These are phyloP conservation scores for Apodemia zela DNA, from an alignment of 2,888 invertebrate species.

Conservation along the genomic window DNA sequence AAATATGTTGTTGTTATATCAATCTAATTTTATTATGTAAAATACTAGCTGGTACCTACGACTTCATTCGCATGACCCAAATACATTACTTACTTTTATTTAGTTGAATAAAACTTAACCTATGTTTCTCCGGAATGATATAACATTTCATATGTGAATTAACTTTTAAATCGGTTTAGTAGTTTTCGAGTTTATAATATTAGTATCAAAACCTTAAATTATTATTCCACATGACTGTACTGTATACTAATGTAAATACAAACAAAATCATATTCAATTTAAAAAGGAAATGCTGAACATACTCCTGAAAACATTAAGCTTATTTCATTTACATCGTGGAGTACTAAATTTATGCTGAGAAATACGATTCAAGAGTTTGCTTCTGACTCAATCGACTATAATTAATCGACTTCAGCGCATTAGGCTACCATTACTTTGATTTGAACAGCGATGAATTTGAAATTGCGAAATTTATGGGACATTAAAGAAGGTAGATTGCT, in stretches of 20 bases:
- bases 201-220: background rate
- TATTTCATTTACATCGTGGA: background rate
- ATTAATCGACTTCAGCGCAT: constrained; percentile 16
- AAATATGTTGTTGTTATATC: too few species aligned
- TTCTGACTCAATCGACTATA: constrained; percentile 14
- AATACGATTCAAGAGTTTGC: constrained; percentile 12
- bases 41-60: too few species aligned
- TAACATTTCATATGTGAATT: too few species aligned
- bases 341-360: background rate
- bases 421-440: constrained; percentile 14
- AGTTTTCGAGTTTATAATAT: too few species aligned
- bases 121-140: too few species aligned
- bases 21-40: too few species aligned
- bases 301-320: constrained; percentile 1
- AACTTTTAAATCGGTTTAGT: too few species aligned
- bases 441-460: constrained; percentile 13
- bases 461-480: constrained; percentile 3
- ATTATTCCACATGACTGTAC: background rate
- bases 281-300: constrained; percentile 3
- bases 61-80: too few species aligned
- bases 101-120: too few species aligned
- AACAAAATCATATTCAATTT: background rate
- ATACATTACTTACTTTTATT: too few species aligned
- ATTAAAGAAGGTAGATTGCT: background rate
- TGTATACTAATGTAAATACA: background rate